Base-by-base conservation (phyloP, 2,797 vertebrate species). In the Enteromius thamalakanensis region DNA sequence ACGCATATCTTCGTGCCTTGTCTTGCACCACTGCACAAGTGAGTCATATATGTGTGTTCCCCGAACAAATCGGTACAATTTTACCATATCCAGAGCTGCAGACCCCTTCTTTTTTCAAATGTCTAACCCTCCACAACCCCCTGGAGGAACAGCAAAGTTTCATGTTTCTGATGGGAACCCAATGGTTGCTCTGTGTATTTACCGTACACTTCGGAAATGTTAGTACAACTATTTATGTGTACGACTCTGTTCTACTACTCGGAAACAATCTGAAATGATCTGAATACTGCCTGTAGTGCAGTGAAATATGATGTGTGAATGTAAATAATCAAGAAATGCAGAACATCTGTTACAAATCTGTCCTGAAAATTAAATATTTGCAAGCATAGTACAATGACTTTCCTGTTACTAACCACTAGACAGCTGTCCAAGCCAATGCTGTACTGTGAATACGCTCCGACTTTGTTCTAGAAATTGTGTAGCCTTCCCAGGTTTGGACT, bases 1-100 rank as follows among this genome's bases (percentile, higher is more conserved):
- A 70, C 78, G 64, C 75, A 83, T 60, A 72, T 53, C 67, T 78
- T 64, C 79, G 23, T 72, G 80, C 49, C 29, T 82, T 64, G 84
- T 82, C 75, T 82, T 80, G 62, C 53, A 29, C 26, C 34, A 65
- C n/a, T 53, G 64, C 77, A 26, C 37, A 14, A 49, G 23, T 80
- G 21, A 55, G n/a, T 64, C 60, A 17, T 23, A 6, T 78, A 14
- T 2, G 32, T 32, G 65, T 29, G 69, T 75, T 67, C 17, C 32
- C 40, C n/a, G 53, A 65, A 10, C 45, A 34, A 11, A 23, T 23
- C 14, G 15, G 21, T 19, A 37, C 8, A 74, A 8, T 26, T 58
- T 42, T 29, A 58, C 23, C 29, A 69, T 42, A 23, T 80, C 15
- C 34, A 69, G 8, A 14, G 71, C 19, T 42, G 40, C 12, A 14